Evolutionary conservation across 2,888 invertebrate species (phyloP), one percentile per base, ranked within the genome.

Genomic region (Stramonita haemastoma): DNA sequence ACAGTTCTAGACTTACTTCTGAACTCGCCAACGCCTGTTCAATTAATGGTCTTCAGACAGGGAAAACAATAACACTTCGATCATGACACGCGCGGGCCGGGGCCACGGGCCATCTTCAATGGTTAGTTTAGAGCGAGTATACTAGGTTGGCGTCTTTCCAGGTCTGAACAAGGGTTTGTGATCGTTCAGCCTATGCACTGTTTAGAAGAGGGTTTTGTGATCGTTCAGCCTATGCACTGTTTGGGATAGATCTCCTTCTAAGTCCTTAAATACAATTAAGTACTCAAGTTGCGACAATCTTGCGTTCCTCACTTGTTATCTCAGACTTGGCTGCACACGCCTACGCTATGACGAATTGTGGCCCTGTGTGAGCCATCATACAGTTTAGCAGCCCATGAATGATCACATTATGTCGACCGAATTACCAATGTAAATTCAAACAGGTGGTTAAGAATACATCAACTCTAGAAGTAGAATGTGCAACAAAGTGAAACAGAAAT

Each of bases 101-200:
- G n/a, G n/a, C n/a, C n/a, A n/a, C n/a, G n/a, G 86, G 86, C 66
- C 66, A n/a, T 86, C 86, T 66, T 86, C 66, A 60, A 56, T 46
- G 19, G 60, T 2, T 19, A 66, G 66, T 86, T 57, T 29, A 36
- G n/a, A 86, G 66, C 26, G 66, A 26, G 60, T 32, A 29, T 60
- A 11, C 4, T 13, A 29, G 66, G 15, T 34, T 86, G 86, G 86
- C 60, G n/a, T 8, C 66, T 22, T 26, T 60, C 86, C 86, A 86
- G 57, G 34, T 60, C 26, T 60, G 17, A 6, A 34, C 8, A 22
- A 22, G 57, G 57, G 8, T 85, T 56, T 17, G n/a, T 29, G 17
- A n/a, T n/a, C 1, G n/a, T 56, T 85, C 29, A 17, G 26, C 29
- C 26, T 29, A 19, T 29, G 17, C 57, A 8, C 29, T 85, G n/a